These are phyloP conservation scores for Lycaena phlaeas DNA, from an alignment of 2,888 invertebrate genomes.

Conservation along the genomic window DNA sequence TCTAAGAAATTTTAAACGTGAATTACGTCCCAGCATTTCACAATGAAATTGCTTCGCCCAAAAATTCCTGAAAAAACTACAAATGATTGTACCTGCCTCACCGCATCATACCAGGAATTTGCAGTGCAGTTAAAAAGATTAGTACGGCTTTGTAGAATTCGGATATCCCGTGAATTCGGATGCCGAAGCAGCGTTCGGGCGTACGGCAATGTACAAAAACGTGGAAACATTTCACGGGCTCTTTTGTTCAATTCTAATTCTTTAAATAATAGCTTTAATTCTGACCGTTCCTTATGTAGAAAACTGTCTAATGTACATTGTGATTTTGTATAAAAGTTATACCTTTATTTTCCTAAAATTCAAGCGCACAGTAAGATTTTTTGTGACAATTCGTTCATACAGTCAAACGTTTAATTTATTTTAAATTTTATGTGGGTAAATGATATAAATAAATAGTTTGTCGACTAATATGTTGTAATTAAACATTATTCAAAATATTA, in stretches of 20 bases:
- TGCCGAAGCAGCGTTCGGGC: not conserved
- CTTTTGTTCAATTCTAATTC: slow-evolving; percentile 7
- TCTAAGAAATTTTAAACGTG: not conserved
- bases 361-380: too few species aligned
- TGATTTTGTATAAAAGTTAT: too few species aligned
- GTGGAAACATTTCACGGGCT: slow-evolving; percentile 6
- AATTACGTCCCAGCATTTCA: not conserved
- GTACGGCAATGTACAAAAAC: not conserved
- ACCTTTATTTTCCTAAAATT: too few species aligned
- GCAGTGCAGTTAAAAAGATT: slow-evolving; percentile 3
- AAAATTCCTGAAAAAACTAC: slow-evolving; percentile 1
- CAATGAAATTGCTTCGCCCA: not conserved
- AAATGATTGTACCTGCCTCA: slow-evolving; percentile 3
- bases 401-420: too few species aligned
- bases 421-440: too few species aligned
- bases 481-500: too few species aligned
- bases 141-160: slow-evolving; percentile 4
- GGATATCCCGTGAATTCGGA: slow-evolving; percentile 2
- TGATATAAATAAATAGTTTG: too few species aligned
- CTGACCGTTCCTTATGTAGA: not conserved
- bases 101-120: slow-evolving; percentile 4
- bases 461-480: too few species aligned
- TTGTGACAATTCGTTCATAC: too few species aligned
- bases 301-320: too few species aligned
- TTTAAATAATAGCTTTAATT: not conserved